Percentiles rank a stretch among this genome's conserved stretches.
Conservation (phyloP, 2,797 vertebrate species). For the Thripadectes ignobilis region DNA sequence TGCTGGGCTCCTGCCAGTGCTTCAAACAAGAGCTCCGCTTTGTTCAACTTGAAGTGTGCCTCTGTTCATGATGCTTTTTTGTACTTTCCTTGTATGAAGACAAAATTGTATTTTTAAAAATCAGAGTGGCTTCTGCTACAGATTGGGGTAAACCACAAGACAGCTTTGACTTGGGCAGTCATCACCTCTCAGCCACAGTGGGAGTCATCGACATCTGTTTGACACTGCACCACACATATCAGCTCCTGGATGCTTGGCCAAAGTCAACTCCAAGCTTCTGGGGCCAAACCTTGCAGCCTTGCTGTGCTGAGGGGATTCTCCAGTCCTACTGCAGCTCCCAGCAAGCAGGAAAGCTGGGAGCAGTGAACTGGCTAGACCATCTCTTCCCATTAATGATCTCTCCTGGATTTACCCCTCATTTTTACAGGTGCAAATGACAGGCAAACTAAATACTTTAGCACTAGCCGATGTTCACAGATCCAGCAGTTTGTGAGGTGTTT, state of each 20-base stretch:
- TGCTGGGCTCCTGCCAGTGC: neutral
- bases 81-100: neutral
- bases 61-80: neutral
- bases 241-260: neutral
- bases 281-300: neutral
- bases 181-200: neutral
- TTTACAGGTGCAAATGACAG: neutral
- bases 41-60: neutral
- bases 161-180: neutral
- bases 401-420: neutral
- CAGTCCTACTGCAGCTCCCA: neutral
- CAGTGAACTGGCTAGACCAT: neutral
- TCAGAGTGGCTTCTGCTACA: neutral
- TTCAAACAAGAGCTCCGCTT: constrained; percentile 9
- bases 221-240: neutral
- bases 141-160: neutral
- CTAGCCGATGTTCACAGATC: neutral
- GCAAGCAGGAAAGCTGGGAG: neutral
- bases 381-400: neutral
- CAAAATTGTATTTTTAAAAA: constrained; percentile 9
- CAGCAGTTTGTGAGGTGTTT: neutral
- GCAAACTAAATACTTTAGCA: neutral
- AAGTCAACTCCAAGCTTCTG: neutral
- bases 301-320: neutral
- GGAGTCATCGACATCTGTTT: neutral